Base-by-base conservation (phyloP, 2,113 vertebrate genomes). In the Scolopax mira region DNA sequence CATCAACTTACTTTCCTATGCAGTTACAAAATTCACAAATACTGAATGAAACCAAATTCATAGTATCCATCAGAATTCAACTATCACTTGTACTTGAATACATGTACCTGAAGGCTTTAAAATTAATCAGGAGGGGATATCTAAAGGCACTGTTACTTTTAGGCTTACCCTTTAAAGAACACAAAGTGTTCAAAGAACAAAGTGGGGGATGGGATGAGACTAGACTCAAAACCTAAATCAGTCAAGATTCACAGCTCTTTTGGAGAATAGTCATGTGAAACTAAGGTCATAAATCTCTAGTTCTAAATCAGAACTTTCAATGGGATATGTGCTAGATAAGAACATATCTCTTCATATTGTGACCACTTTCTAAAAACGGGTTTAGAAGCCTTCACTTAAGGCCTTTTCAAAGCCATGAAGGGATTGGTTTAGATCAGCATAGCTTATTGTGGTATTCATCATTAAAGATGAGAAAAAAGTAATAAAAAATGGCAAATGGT, bases 131-230 rank as follows among this genome's bases (percentile, higher is more conserved):
- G 61, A 82, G 24, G 46, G 24, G 18, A 10, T 49, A 11, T 33
- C 18, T 69, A 7, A 64, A 78, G 11, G 66, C 23, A 61, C 54
- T 46, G 23, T 46, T 85, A 55, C 7, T 61, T 79, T n/a, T 57
- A 48, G 30, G 3, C 25, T 55, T 66, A 48, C 16, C 18, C 37
- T 77, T 61, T 42, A 42, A 77, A 42, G 57, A 75, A 19, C 12
- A 41, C 7, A 33, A 15, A 11, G 31, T 51, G n/a, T 46, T 21
- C 18, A 18, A 46, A 46, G 44, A 46, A 42, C 18, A 11, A 46
- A 52, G 3, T 78, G 31, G 3, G 21, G 21, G 6, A 31, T 0
- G 1, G 27, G 30, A 28, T 0, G 3, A 57, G 37, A 16, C 42
- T 31, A 48, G 10, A 31, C 23, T 77, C 6, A 55, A 78, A 69